Conservation (phyloP, 2,113 vertebrate genomes). For the Nibea albiflora region DNA sequence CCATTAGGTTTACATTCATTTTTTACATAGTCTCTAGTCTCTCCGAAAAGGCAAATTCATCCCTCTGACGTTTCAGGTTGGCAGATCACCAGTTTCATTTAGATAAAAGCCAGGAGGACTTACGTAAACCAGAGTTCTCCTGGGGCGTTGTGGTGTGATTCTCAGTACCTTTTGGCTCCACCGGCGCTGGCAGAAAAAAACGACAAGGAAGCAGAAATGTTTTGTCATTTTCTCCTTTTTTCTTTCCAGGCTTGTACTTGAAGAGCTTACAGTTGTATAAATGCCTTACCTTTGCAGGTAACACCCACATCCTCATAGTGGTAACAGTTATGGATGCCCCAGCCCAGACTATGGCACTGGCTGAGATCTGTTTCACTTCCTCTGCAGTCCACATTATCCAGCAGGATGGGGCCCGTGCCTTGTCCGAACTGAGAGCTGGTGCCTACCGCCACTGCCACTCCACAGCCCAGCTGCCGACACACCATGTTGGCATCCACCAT, state of each 20-base stretch:
- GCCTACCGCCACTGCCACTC: constrained; percentile 84
- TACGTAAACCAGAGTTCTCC: constrained; percentile 68
- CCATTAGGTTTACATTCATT: not conserved
- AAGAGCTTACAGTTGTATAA: not conserved
- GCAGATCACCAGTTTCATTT: constrained; percentile 29
- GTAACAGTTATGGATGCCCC: constrained; percentile 97
- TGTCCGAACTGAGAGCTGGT: constrained; percentile 90
- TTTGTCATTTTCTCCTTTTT: not conserved
- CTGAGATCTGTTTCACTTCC: constrained; percentile 89
- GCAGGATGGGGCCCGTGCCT: constrained; percentile 88
- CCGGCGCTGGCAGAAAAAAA: constrained; percentile 22
- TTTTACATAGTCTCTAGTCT: not conserved
- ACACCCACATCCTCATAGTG: constrained; percentile 97
- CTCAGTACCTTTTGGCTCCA: constrained; percentile 69
- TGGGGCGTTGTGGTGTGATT: constrained; percentile 61
- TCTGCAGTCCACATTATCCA: constrained; percentile 96
- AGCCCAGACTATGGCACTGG: constrained; percentile 91
- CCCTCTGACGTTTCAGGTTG: constrained; percentile 7
- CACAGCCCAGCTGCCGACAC: constrained; percentile 92
- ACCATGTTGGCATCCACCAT: constrained; percentile 95
- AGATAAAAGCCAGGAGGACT: constrained; percentile 59
- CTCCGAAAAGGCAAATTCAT: not conserved
- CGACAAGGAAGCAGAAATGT: not conserved
- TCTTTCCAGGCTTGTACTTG: not conserved
- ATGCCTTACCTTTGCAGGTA: constrained; percentile 87